Evolutionary conservation across 2,797 vertebrate species (phyloP), one percentile per base, ranked within the genome.

Genomic region (Clamator glandarius): DNA sequence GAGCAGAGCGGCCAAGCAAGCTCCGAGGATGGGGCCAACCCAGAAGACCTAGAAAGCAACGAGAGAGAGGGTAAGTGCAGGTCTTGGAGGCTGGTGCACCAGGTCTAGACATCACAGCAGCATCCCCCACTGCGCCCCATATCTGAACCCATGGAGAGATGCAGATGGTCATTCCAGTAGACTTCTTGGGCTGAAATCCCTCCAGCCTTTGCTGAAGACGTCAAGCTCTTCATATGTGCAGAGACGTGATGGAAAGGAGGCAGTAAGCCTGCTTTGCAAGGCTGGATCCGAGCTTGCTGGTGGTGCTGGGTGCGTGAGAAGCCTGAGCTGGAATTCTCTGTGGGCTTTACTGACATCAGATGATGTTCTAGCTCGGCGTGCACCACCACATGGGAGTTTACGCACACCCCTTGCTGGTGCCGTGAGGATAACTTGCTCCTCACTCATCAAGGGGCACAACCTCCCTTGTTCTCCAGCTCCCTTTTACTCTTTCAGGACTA

Each of bases 1-100:
- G 58, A 98, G 96, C 74, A 98, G 61, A 31, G 98, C 96, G 2
- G 98, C 98, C 67, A 98, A 48, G 72, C 96, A 73, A 11, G 97
- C 98, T 12, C 98, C 98, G 1, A 97, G 63, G 29, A 98, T 97
- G 87, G 98, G 98, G 13, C 98, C 98, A 28, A 98, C 97, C 98
- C 98, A 98, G 96, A 98, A 98, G 41, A 98, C 98, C 98, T 98
- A 75, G 70, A 87, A 95, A 90, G 87, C 16, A 75, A 31, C 5
- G 55, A 24, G 33, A 10, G 12, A 44, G 36, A 20, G 12, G 44
- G 31, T 93, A 79, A 95, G 79, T 66, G 63, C 46, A 39, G 21
- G 20, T 42, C 42, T 21, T 0, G 31, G 66, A 52, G 72, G 44
- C 8, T 51, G 25, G 13, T 15, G n/a, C 18, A 8, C 50, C 20